Conservation (phyloP, 1,140 invertebrate genomes). For the Halesus radiatus region DNA sequence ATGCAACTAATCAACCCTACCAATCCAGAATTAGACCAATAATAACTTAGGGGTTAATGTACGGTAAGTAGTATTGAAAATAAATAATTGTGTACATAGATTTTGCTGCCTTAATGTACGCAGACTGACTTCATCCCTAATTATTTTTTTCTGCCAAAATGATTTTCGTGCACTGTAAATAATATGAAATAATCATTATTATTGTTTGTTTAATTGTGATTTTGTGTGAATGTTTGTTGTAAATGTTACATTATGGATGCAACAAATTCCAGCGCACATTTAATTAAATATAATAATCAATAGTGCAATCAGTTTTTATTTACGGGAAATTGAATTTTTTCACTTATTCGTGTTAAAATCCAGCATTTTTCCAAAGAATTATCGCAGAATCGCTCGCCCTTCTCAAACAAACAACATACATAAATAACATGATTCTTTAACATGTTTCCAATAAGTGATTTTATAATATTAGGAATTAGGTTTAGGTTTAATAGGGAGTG, state of each 20-base stretch:
- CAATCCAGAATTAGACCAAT: neutral
- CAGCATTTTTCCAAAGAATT: too few relatives aligned
- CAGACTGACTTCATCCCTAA: neutral
- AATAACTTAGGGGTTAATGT: neutral
- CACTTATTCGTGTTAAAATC: too few relatives aligned
- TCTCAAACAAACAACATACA: neutral
- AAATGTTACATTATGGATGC: too few relatives aligned
- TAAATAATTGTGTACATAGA: constrained; percentile 3
- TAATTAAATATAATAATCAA: neutral
- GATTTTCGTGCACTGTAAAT: constrained; percentile 1
- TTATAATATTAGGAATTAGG: neutral
- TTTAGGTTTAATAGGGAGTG: neutral
- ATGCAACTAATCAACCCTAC: too few relatives aligned
- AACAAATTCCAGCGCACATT: neutral
- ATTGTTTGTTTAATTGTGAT: too few relatives aligned
- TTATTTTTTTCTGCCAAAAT: neutral
- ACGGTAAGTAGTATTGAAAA: neutral
- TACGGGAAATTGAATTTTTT: neutral
- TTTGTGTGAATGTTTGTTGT: too few relatives aligned
- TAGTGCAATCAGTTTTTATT: neutral
- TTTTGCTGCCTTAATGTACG: constrained; percentile 6
- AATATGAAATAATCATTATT: neutral
- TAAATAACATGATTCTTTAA: neutral
- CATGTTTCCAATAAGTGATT: neutral
- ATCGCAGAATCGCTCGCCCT: neutral